Conservation (phyloP, 2,888 invertebrate species). For the Allophyes oxyacanthae region DNA sequence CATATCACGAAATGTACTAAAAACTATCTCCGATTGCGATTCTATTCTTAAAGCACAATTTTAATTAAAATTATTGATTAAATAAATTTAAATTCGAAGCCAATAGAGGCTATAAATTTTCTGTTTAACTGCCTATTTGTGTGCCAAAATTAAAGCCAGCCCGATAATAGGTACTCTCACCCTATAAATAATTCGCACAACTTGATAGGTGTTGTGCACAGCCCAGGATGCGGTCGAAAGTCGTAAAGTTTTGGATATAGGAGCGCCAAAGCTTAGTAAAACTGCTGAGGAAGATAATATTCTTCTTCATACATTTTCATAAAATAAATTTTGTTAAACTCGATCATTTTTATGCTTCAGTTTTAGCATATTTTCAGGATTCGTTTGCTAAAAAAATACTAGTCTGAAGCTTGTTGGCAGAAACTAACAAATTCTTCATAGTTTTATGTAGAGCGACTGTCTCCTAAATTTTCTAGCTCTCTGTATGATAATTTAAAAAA, state of each 20-base stretch:
- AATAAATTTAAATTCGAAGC: constrained; percentile 46
- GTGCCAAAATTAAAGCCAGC: constrained; percentile 36
- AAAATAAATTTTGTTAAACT: constrained; percentile 10
- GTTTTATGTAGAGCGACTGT: no score
- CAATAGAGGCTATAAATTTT: constrained; percentile 43
- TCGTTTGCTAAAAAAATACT: neutral
- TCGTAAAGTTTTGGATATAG: constrained; percentile 31
- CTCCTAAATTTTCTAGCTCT: neutral
- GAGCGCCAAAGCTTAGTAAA: constrained; percentile 19
- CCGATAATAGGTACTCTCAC: constrained; percentile 37
- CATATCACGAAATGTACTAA: neutral
- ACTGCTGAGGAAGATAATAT: constrained; percentile 23
- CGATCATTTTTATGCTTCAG: constrained; percentile 1
- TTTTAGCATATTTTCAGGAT: neutral
- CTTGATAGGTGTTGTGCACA: constrained; percentile 30
- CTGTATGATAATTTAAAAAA: no score
- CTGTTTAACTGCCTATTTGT: constrained; percentile 44
- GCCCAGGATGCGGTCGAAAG: constrained; percentile 22
- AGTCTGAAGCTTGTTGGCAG: neutral
- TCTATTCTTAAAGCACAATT: constrained; percentile 17
- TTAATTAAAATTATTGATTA: constrained; percentile 39
- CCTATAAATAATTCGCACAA: constrained; percentile 41
- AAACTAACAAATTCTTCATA: neutral
- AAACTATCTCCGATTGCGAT: constrained; percentile 1
- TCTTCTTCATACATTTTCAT: constrained; percentile 7